Evolutionary conservation across 2,888 invertebrate species (phyloP).

Genomic region (Noctuana brunneofusca): DNA sequence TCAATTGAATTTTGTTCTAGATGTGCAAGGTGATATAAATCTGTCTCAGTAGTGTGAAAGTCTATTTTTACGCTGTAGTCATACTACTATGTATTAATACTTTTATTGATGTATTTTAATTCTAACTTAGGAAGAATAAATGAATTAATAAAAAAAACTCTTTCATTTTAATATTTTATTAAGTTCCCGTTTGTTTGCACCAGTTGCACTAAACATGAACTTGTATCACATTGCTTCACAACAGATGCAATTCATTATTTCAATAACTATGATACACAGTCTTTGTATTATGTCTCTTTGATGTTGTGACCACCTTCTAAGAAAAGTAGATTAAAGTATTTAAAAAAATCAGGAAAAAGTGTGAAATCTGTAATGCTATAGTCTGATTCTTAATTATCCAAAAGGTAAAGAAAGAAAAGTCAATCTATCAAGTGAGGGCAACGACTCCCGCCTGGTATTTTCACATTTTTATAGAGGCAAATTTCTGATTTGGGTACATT

Average conservation of each 20-base stretch:
- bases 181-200: no score
- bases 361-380: no score
- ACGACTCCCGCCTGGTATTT: no score
- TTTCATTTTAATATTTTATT: constrained; percentile 1
- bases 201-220: constrained; percentile 22
- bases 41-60: background rate
- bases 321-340: no score
- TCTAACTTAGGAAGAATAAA: constrained; percentile 14
- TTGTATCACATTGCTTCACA: constrained; percentile 6
- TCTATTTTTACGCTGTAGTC: constrained; percentile 16
- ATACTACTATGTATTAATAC: constrained; percentile 28
- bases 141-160: constrained; percentile 3
- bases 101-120: constrained; percentile 19
- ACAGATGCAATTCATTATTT: constrained; percentile 9
- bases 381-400: no score
- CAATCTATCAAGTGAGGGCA: no score
- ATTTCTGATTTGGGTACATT: no score
- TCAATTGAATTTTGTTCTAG: background rate
- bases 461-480: no score
- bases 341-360: no score
- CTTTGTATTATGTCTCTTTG: background rate
- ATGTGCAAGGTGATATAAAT: background rate
- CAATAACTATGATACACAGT: constrained; percentile 1
- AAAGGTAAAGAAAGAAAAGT: no score
- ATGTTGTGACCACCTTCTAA: background rate